Conservation (phyloP, 2,113 vertebrate genomes). For the Peromyscus californicus region DNA sequence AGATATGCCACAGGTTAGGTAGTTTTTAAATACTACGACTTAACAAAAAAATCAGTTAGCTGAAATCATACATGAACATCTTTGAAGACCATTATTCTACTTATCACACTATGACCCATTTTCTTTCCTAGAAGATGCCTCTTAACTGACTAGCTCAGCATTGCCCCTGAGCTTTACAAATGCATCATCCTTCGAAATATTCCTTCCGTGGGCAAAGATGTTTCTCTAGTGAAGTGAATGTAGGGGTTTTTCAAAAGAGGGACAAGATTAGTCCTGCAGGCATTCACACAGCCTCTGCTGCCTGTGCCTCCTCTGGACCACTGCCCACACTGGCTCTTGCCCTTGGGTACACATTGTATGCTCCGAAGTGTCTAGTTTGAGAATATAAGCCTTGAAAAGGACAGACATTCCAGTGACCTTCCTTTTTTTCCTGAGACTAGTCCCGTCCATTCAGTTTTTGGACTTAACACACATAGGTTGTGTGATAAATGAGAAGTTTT, state of each 20-base stretch:
- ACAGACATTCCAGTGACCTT: conserved; percentile 26
- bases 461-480: not conserved
- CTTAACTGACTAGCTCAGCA: not conserved
- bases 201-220: not conserved
- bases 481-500: conserved; percentile 45
- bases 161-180: not conserved
- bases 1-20: not conserved
- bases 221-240: not conserved
- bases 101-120: not conserved
- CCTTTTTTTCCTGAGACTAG: conserved; percentile 13
- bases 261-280: not conserved
- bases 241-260: not conserved
- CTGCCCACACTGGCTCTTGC: not conserved
- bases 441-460: not conserved
- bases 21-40: not conserved
- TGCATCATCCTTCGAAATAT: not conserved
- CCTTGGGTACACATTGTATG: not conserved
- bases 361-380: conserved; percentile 53
- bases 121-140: not conserved
- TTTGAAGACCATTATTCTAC: not conserved
- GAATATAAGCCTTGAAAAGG: not conserved
- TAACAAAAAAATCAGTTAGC: conserved; percentile 8
- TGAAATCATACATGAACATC: not conserved
- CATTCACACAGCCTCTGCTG: not conserved
- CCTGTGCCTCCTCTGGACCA: not conserved